Base-by-base conservation (phyloP, 2,888 invertebrate genomes). In the Apamea anceps region DNA sequence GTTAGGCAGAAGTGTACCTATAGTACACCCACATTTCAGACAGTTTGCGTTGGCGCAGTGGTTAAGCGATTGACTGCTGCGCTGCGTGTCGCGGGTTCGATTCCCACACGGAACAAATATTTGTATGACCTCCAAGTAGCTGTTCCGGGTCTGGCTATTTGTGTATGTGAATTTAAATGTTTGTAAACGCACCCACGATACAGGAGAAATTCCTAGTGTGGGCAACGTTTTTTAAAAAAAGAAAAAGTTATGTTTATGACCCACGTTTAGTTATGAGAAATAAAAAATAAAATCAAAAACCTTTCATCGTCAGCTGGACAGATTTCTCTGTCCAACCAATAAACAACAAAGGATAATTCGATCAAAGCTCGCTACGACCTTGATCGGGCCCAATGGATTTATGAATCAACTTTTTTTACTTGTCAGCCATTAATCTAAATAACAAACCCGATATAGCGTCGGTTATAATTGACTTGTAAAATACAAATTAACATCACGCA, bases 291-390 rank as follows among this genome's bases (percentile, higher is more conserved):
- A 67, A 65, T 79, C 8, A 63, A 63, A 79, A 42, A 6, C 51
- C 45, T 83, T 81, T 81, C 75, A 72, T 63, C 75, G 51, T 15
- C 13, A 81, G 10, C 21, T 32, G n/a, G 18, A 80, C 57, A 67
- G 37, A 45, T 42, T 18, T n/a, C 15, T n/a, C 57, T 12, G 25
- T 37, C 8, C n/a, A 45, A 37, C 48, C 48, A n/a, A 63, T 82
- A 85, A 57, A 74, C 32, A 72, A 85, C 62, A 74, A 80, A 72
- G 68, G 57, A 71, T 80, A 75, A 75, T 68, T 32, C n/a, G 68
- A 75, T 85, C 75, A 72, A 76, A 81, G 62, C 62, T 37, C 10
- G 32, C 76, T 32, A 48, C 25, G 60, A 42, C 37, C 32, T 71
- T 42, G 21, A 48, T 42, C 32, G 54, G 51, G n/a, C 18, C 32